phyloP scores from a whole-genome alignment of 2,888 invertebrate genomes.

The Chalcis sispes region DNA sequence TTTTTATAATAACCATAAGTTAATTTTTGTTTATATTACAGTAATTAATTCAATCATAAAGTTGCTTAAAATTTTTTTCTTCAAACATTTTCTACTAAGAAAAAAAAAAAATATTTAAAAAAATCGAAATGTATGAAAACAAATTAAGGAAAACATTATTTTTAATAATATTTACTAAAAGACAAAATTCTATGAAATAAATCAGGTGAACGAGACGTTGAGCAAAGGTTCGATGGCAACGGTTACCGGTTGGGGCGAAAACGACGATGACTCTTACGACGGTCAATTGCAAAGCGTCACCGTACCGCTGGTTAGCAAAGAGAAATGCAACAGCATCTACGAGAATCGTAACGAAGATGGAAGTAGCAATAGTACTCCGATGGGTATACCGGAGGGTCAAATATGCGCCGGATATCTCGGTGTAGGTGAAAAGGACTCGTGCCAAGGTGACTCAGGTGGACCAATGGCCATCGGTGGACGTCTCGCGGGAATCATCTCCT shows the following conservation, averaged over 20 bases:
- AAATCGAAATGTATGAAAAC: no score
- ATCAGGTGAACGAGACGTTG: constrained; percentile 62
- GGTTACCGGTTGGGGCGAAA: constrained; percentile 66
- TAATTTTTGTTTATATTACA: no score
- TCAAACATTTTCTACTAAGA: no score
- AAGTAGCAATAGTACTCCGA: no score
- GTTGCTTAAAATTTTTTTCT: no score
- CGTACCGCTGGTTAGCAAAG: constrained; percentile 78
- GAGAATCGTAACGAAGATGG: constrained; percentile 52
- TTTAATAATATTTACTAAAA: background rate
- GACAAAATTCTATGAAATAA: constrained; percentile 73
- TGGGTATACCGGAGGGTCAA: constrained; percentile 70
- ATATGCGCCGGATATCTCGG: constrained; percentile 80
- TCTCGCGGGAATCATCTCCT: constrained; percentile 50
- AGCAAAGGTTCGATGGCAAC: constrained; percentile 55
- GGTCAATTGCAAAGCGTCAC: constrained; percentile 77
- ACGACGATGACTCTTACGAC: constrained; percentile 60
- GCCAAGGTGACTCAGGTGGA: constrained; percentile 56
- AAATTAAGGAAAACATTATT: no score
- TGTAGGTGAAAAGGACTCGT: constrained; percentile 76
- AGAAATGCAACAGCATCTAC: constrained; percentile 77
- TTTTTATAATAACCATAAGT: no score
- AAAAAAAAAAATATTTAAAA: no score
- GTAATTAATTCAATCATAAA: no score
- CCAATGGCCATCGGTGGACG: constrained; percentile 31